These are phyloP conservation scores for Chironomus tentans DNA, from an alignment of 2,888 invertebrate genomes.

Conservation along the genomic window DNA sequence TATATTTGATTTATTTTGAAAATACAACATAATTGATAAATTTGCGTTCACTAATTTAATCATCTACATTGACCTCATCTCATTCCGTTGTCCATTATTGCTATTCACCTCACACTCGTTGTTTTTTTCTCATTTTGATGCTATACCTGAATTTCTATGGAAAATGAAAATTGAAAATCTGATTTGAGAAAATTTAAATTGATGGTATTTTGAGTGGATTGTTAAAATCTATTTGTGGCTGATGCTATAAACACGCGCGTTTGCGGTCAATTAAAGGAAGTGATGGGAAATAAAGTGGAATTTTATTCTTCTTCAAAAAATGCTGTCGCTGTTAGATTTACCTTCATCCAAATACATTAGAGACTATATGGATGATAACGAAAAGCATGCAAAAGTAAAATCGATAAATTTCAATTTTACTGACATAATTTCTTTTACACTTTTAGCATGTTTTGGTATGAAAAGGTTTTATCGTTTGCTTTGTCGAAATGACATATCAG, in stretches of 20 bases:
- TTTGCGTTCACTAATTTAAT: background rate
- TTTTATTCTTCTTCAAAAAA: background rate
- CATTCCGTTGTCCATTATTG: background rate
- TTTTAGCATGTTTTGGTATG: background rate
- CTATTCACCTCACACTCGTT: background rate
- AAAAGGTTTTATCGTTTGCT: background rate
- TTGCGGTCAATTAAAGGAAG: conserved; percentile 6
- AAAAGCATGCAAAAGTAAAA: background rate
- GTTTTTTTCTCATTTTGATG: background rate
- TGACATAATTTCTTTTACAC: conserved; percentile 18
- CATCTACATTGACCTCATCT: background rate
- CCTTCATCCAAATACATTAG: background rate
- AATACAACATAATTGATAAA: background rate
- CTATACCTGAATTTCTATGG: too few relatives aligned
- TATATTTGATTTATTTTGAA: background rate
- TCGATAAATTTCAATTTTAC: conserved; percentile 25
- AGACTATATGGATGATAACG: background rate
- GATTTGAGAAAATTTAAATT: background rate
- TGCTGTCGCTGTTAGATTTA: background rate
- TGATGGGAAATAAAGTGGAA: too few relatives aligned
- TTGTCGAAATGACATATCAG: too few relatives aligned
- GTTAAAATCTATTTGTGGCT: background rate
- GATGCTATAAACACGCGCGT: background rate
- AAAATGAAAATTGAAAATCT: too few relatives aligned
- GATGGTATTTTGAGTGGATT: background rate